These are phyloP conservation scores for Micronycteris hirsuta DNA, from an alignment of 2,113 vertebrate genomes.

Conservation along the genomic window DNA sequence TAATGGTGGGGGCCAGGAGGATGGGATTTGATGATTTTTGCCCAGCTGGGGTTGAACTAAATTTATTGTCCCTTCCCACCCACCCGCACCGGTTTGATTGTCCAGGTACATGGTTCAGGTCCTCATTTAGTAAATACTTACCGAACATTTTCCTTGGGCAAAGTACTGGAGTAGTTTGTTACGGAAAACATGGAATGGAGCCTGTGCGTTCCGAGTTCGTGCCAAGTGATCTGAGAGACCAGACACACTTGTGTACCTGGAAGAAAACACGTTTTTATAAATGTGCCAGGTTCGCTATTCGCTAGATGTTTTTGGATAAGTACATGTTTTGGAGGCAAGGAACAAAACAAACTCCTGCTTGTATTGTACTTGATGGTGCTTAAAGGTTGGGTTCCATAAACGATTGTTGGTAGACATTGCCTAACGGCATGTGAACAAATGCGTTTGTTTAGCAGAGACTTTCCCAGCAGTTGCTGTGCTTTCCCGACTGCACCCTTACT, in stretches of 20 bases:
- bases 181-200: background rate
- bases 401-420: background rate
- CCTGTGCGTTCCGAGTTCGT: background rate
- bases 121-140: background rate
- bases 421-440: background rate
- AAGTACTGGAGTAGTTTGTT: background rate
- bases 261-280: background rate
- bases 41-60: background rate
- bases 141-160: background rate
- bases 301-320: background rate
- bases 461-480: background rate
- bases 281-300: background rate
- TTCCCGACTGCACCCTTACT: background rate
- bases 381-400: background rate
- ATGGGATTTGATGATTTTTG: background rate
- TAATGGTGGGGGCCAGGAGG: slow-evolving; percentile 51
- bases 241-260: background rate
- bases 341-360: background rate
- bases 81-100: background rate
- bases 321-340: background rate
- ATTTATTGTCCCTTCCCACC: background rate
- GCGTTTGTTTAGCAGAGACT: background rate
- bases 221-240: background rate
- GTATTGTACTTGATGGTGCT: background rate
- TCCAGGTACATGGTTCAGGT: background rate